Percentiles rank a stretch among this genome's conserved stretches.
These are phyloP conservation scores for Orthosia cruda DNA, from an alignment of 2,888 invertebrate species.

Conservation along the genomic window DNA sequence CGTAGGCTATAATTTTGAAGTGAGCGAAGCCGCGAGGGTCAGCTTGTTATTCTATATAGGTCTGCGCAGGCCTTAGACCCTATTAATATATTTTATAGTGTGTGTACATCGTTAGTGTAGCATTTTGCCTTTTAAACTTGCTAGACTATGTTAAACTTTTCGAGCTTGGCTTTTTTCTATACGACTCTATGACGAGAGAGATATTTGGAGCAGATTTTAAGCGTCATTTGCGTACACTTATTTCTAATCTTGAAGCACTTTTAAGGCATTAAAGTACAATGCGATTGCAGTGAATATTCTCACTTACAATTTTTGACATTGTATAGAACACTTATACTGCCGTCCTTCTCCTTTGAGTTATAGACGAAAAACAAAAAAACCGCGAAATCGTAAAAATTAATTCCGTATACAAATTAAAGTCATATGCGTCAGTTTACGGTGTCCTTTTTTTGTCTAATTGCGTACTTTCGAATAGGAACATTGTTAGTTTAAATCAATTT, in stretches of 20 bases:
- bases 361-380: too few species aligned
- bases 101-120: constrained; percentile 66
- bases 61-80: constrained; percentile 13
- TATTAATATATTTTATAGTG: constrained; percentile 65
- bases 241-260: constrained; percentile 49
- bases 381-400: too few species aligned
- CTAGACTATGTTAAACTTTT: constrained; percentile 72
- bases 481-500: too few species aligned
- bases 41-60: too few species aligned
- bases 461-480: too few species aligned
- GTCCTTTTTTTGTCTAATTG: too few species aligned
- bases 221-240: constrained; percentile 37
- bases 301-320: constrained; percentile 62
- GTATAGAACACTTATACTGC: constrained; percentile 76
- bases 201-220: constrained; percentile 55
- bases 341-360: constrained; percentile 36
- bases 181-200: constrained; percentile 59
- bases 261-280: constrained; percentile 68
- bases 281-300: constrained; percentile 60
- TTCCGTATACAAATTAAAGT: too few species aligned
- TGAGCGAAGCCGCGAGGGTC: too few species aligned
- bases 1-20: too few species aligned
- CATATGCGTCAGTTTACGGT: too few species aligned
- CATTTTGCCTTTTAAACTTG: constrained; percentile 71
- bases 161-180: constrained; percentile 79